Base-by-base conservation (phyloP, 2,888 invertebrate species). In the Xiphydria camelus region DNA sequence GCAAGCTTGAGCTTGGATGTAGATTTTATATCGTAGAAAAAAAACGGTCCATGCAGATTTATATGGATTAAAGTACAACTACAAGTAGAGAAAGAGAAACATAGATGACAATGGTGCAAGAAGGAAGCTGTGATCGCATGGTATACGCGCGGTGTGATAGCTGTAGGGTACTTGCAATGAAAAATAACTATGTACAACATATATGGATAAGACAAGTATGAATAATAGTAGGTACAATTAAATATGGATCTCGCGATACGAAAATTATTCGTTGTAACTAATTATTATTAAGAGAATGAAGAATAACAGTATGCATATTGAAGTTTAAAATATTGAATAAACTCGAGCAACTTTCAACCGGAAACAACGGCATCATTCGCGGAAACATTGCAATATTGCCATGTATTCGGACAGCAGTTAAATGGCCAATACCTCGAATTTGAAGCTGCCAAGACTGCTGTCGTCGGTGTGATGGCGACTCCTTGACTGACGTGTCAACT, bases 401-500 rank as follows among this genome's bases (percentile, higher is more conserved):
- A 20, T 4, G 29, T n/a, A 15, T 40, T 7, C 2, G 26, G 32
- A 45, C 12, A 39, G 36, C 22, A 45, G 26, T 15, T 38, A 45
- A 44, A 44, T 20, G 32, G 23, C 35, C 64, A 68, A 53, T 77
- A 84, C 85, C 82, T 85, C 85, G 62, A 83, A 84, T 70, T 84
- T 84, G 68, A 84, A 83, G 75, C 85, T 85, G 71, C 85, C 85
- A 45, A 86, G 78, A 47, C 85, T 85, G 54, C 85, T 85, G 66
- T 87, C 86, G 68, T 86, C 86, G 0, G 86, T 86, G 60, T 82
- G 83, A 53, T 83, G 85, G 38, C 84, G 77, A 49, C 80, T 80
- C 51, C 83, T 77, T 26, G 73, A 69, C 53, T 82, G 66, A 43
- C 69, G 69, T 47, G 62, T 66, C 44, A 61, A 51, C 58, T 76